These are phyloP conservation scores for Tromatobia lineatoria DNA, from an alignment of 2,888 invertebrate species.

Conservation along the genomic window DNA sequence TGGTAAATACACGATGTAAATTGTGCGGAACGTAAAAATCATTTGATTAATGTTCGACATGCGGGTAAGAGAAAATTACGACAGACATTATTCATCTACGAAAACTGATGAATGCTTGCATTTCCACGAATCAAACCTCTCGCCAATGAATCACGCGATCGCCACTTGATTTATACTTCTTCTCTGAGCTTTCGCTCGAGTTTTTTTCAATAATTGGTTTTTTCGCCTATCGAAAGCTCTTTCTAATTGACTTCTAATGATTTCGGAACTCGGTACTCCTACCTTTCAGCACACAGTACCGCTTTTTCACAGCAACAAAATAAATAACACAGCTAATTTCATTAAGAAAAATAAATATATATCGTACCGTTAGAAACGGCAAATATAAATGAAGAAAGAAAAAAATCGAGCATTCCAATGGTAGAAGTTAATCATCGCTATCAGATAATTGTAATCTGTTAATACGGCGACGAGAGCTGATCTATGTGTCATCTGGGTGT, in stretches of 20 bases:
- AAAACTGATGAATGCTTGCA: constrained; percentile 45
- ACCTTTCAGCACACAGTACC: background rate
- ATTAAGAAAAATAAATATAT: background rate
- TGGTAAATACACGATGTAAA: constrained; percentile 1
- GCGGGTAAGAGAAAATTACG: constrained; percentile 8
- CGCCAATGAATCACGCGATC: constrained; percentile 9
- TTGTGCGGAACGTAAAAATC: background rate
- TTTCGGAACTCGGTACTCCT: background rate
- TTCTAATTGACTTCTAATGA: background rate
- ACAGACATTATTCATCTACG: constrained; percentile 27
- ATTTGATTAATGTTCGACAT: constrained; percentile 21
- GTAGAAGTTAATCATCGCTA: constrained; percentile 52
- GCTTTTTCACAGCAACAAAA: constrained; percentile 5
- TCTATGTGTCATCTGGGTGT: constrained; percentile 35
- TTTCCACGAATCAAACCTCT: constrained; percentile 22
- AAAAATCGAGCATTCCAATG: background rate
- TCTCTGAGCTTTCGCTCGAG: background rate
- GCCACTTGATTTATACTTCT: constrained; percentile 33
- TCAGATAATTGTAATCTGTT: constrained; percentile 38
- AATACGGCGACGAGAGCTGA: constrained; percentile 1
- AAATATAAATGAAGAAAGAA: background rate
- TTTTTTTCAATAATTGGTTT: background rate
- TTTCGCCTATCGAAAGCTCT: constrained; percentile 22
- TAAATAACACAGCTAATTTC: background rate
- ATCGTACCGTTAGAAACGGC: background rate